Conservation (phyloP, 2,113 vertebrate genomes). For the Erpornis zantholeuca region DNA sequence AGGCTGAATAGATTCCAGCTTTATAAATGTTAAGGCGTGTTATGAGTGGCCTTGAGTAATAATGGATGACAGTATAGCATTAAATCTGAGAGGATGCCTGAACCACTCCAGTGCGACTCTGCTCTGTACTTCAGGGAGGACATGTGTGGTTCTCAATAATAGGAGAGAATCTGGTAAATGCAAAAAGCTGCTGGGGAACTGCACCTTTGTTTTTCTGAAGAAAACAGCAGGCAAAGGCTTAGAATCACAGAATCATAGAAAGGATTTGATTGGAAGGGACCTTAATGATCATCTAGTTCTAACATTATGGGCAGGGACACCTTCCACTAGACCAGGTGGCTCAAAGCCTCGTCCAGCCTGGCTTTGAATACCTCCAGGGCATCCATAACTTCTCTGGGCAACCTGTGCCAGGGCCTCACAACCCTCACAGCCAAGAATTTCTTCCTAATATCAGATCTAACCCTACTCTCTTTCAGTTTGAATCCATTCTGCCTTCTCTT, state of each 20-base stretch:
- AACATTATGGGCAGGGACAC: neutral
- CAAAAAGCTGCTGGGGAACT: neutral
- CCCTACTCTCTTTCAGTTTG: neutral
- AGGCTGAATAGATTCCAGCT: neutral
- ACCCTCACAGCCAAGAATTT: neutral
- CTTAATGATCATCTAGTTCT: neutral
- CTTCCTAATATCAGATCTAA: neutral
- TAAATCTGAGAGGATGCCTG: neutral
- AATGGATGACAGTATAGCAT: neutral
- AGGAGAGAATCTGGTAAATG: neutral
- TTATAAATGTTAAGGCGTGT: slow-evolving; percentile 2
- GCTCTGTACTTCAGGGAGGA: neutral
- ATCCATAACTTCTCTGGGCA: neutral
- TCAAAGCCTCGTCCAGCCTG: neutral
- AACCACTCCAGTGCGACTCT: neutral
- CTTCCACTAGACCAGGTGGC: neutral
- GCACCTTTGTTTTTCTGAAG: neutral
- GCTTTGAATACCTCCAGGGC: neutral
- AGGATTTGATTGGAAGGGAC: neutral
- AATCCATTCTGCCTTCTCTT: neutral
- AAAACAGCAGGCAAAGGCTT: neutral
- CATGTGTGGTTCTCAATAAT: neutral
- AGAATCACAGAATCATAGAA: neutral
- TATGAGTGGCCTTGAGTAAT: slow-evolving; percentile 19
- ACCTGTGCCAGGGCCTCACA: neutral